Evolutionary conservation across 1,140 invertebrate species (phyloP).

Genomic region (Mesaphorura yosii): DNA sequence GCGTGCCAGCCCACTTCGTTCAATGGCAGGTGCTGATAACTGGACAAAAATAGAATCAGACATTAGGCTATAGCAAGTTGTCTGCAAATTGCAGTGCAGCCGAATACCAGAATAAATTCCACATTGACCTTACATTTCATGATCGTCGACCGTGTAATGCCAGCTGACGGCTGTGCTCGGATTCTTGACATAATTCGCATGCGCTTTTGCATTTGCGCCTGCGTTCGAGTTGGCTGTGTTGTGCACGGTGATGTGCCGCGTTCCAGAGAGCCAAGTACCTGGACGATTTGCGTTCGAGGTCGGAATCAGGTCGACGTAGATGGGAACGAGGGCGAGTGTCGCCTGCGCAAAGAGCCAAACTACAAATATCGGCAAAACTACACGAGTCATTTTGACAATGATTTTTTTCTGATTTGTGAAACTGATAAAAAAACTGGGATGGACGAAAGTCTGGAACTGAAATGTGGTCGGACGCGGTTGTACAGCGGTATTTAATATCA

Average conservation of each 20-base stretch:
- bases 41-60: too few species aligned
- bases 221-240: slow-evolving; percentile 6
- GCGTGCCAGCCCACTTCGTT: slow-evolving; percentile 18
- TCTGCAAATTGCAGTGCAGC: too few species aligned
- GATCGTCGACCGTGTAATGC: slow-evolving; percentile 13
- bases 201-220: slow-evolving; percentile 4
- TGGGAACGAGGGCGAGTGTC: background rate
- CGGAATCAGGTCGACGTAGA: slow-evolving; percentile 6
- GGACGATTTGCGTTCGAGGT: slow-evolving; percentile 10
- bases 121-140: too few species aligned
- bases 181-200: slow-evolving; percentile 13
- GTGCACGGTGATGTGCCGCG: slow-evolving; percentile 12
- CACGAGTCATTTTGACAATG: too few species aligned
- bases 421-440: too few species aligned
- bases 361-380: background rate
- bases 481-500: too few species aligned
- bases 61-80: too few species aligned
- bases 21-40: slow-evolving; percentile 8
- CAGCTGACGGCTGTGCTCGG: slow-evolving; percentile 5
- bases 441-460: too few species aligned
- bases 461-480: too few species aligned
- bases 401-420: too few species aligned
- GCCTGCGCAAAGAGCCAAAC: background rate
- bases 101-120: too few species aligned
- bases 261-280: slow-evolving; percentile 2